phyloP scores from a whole-genome alignment of 2,797 vertebrate species.

The Sparidentex hasta region DNA sequence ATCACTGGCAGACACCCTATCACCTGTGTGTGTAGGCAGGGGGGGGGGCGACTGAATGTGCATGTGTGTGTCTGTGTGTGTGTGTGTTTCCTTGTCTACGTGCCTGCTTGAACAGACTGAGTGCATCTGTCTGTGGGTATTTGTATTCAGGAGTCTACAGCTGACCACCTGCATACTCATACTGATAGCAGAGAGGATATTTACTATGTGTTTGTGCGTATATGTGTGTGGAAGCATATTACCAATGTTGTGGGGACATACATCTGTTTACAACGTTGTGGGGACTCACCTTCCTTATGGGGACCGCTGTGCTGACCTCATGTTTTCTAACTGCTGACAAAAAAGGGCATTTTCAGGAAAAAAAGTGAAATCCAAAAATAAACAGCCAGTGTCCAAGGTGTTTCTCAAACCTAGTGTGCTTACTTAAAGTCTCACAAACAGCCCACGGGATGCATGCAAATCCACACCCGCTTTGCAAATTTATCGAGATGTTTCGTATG shows the following conservation, averaged over 20 bases:
- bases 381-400: not conserved
- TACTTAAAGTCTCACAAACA: conserved; percentile 7
- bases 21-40: conserved; percentile 44
- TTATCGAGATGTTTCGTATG: conserved; percentile 10
- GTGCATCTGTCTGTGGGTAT: conserved; percentile 26
- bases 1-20: conserved; percentile 59
- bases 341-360: not conserved
- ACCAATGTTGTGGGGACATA: no score
- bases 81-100: conserved; percentile 9
- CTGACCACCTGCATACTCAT: conserved; percentile 44
- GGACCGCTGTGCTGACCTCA: conserved; percentile 17
- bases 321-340: conserved; percentile 30
- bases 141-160: conserved; percentile 24
- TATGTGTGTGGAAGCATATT: not conserved
- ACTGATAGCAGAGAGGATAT: conserved; percentile 21
- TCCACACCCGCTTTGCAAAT: conserved; percentile 9
- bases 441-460: conserved; percentile 8
- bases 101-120: conserved; percentile 16
- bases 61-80: conserved; percentile 5
- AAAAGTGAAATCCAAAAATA: not conserved
- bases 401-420: conserved; percentile 3
- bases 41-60: not conserved
- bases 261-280: no score
- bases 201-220: not conserved
- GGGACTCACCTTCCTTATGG: no score